Percentiles rank a stretch among this genome's conserved stretches.
These are phyloP conservation scores for Cosmia pyralina DNA, from an alignment of 2,888 invertebrate species.

Conservation along the genomic window DNA sequence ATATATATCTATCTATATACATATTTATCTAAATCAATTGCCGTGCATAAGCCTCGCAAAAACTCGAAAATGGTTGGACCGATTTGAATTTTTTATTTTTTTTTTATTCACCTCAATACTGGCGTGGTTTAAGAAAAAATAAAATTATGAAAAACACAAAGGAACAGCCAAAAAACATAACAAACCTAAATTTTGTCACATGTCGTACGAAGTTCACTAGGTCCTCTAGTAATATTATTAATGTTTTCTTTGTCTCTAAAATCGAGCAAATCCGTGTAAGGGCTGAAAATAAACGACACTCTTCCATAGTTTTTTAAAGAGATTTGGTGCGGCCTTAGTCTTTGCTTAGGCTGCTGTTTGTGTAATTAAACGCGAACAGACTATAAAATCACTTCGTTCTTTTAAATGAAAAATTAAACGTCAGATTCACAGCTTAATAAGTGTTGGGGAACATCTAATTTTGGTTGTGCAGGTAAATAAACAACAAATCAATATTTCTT, in stretches of 20 bases:
- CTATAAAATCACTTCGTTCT: background rate
- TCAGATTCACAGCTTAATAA: background rate
- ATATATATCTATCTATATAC: no score
- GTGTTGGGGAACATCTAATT: conserved; percentile 8
- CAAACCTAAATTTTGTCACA: no score
- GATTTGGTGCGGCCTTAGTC: conserved; percentile 35
- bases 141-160: no score
- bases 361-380: conserved; percentile 35
- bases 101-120: no score
- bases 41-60: no score
- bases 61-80: no score
- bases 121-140: no score
- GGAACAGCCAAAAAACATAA: no score
- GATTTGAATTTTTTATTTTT: no score
- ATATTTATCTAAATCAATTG: no score
- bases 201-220: no score
- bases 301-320: conserved; percentile 46
- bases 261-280: conserved; percentile 16
- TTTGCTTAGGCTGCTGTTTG: conserved; percentile 43
- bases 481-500: conserved; percentile 62
- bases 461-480: conserved; percentile 54
- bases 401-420: conserved; percentile 7
- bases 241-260: conserved; percentile 25
- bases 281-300: conserved; percentile 35
- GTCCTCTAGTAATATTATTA: background rate